Evolutionary conservation across 2,888 invertebrate genomes (phyloP), one percentile per base, ranked within the genome.

Genomic region (Drosophila villosipedis): DNA sequence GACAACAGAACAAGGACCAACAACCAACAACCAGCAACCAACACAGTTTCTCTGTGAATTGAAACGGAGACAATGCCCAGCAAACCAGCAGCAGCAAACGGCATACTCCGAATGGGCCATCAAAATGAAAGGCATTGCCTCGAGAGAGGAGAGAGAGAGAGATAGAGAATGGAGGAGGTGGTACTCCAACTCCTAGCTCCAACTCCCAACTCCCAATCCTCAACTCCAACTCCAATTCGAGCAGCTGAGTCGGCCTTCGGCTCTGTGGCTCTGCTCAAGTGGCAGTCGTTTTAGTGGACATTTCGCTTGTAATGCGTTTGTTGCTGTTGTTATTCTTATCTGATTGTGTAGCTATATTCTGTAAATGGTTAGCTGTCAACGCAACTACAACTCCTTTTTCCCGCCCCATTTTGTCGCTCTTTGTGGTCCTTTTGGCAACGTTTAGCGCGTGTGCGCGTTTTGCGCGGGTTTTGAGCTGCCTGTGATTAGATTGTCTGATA

Each of bases 401-500:
- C 30, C 14, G 37, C 55, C 58, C 9, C 22, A 25, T 22, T 37
- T 12, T 49, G 41, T 57, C 57, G 37, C 57, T 53, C 53, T 67
- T 73, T 83, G 72, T 58, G 82, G 68, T 69, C 55, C 64, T 89
- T 47, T 78, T 77, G 81, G 70, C 83, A 84, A 75, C 83, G 82
- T 89, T 89, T 89, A 82, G 75, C 69, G 74, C 68, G 82, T 77
- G 76, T 83, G 77, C 85, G 75, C 69, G 68, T 69, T 57, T 47
- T 76, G 69, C 88, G 89, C 86, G 86, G 87, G 75, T 87, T 86
- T 83, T 84, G 82, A 86, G 89, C 84, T 84, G 86, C 61, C 77
- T 72, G 74, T 89, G 86, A 87, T 87, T 87, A 87, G 86, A 89
- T 87, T 87, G 87, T 87, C 89, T 87, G 87, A 87, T 87, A 89